Percentiles rank a stretch among this genome's conserved stretches.
Evolutionary conservation across 2,888 invertebrate genomes (phyloP).

Genomic region (Rhorus exstirpatorius): DNA sequence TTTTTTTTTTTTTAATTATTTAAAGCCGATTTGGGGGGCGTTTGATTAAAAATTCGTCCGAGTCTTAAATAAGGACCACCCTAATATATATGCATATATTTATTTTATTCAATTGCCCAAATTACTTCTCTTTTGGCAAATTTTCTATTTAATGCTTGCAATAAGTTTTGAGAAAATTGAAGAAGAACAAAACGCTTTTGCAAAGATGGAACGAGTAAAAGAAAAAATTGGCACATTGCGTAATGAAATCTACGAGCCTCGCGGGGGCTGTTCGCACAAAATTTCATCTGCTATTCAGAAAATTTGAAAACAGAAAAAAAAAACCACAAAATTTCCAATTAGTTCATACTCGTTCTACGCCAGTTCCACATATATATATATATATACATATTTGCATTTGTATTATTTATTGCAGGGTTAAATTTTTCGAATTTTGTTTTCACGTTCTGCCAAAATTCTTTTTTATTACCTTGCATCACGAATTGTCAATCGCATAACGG

Average conservation of each 20-base stretch:
- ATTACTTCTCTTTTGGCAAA: constrained; percentile 57
- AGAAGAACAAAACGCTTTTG: constrained; percentile 38
- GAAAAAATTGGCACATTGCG: neutral
- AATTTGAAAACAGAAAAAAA: constrained; percentile 21
- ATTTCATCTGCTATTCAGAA: constrained; percentile 1
- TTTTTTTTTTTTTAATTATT: no score
- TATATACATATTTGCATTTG: constrained; percentile 45
- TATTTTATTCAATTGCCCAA: constrained; percentile 65
- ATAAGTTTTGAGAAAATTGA: constrained; percentile 59
- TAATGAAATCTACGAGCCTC: constrained; percentile 13
- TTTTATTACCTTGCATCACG: constrained; percentile 58
- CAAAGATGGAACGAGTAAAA: constrained; percentile 40
- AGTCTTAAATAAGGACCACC: no score
- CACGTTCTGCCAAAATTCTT: constrained; percentile 47
- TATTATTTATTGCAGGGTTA: constrained; percentile 50
- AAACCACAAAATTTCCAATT: constrained; percentile 15
- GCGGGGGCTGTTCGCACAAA: neutral
- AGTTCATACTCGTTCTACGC: constrained; percentile 43
- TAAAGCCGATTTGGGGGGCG: no score
- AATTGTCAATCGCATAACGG: constrained; percentile 54
- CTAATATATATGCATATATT: constrained; percentile 34
- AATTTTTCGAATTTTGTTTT: constrained; percentile 59
- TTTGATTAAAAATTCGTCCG: no score
- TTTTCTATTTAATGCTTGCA: constrained; percentile 65
- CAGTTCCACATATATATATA: neutral